Base-by-base conservation (phyloP, 2,888 invertebrate genomes). In the Lepeophtheirus nordmannii region DNA sequence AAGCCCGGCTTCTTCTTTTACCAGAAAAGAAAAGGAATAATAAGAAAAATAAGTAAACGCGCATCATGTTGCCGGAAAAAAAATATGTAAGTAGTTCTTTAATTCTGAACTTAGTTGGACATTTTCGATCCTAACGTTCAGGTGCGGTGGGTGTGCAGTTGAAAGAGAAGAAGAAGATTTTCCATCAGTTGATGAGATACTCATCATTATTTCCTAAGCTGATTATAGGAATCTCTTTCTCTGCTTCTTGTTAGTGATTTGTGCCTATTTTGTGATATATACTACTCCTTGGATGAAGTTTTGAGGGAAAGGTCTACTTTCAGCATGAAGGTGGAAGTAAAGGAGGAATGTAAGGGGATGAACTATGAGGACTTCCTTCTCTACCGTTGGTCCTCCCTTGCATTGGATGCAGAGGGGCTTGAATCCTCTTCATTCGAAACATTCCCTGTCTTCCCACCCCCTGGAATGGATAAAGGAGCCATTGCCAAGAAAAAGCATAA, bases 321-420 rank as follows among this genome's bases (percentile, higher is more conserved):
- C n/a, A 46, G 8, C 17, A 46, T 46, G 53, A 46, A 46, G 53
- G 53, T 46, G 53, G 53, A 46, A 17, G 17, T 46, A 5, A 46
- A 46, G 8, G 53, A 46, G 53, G 53, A 46, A 17, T 46, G 14
- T 46, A 46, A 46, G 8, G 53, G 53, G 14, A 46, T 46, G 53
- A 8, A 46, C 53, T 46, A 46, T 46, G 53, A 46, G 53, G 53
- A 46, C n/a, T 46, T 46, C 53, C 53, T 46, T 17, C 53, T 46
- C 2, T 46, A n/a, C 8, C 53, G 53, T 46, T 46, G 53, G 53
- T 46, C 53, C 53, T 46, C 53, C 17, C 17, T 46, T 14, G 53
- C 53, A 3, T 17, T 46, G 5, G 53, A 8, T 17, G 14, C 2
- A 3, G 53, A 8, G 41, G 11, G 14, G 14, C 41, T 41, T 17